phyloP scores from a whole-genome alignment of 1,140 invertebrate genomes.

The Leptopilina boulardi region DNA sequence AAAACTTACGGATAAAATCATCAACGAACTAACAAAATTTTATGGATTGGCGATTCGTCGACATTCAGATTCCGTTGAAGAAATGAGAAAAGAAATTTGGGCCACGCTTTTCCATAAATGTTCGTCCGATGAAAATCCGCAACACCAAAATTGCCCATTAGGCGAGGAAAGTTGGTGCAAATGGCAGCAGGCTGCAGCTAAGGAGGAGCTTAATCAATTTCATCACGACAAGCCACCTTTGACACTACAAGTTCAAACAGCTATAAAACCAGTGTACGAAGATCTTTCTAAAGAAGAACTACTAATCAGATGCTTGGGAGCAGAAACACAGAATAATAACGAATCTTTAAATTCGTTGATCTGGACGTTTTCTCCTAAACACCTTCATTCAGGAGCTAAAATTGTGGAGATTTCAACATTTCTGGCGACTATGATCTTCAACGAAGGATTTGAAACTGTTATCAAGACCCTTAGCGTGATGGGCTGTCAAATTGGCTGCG shows the following conservation, averaged over 20 bases:
- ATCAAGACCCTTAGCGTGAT: slow-evolving; percentile 37
- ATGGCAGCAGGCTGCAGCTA: slow-evolving; percentile 46
- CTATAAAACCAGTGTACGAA: slow-evolving; percentile 48
- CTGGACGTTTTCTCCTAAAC: slow-evolving; percentile 32
- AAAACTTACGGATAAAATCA: slow-evolving; percentile 33
- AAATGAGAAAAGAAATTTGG: slow-evolving; percentile 35
- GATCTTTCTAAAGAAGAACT: slow-evolving; percentile 47
- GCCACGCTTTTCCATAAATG: slow-evolving; percentile 32
- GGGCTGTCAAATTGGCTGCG: slow-evolving; percentile 27
- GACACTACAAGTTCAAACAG: slow-evolving; percentile 31
- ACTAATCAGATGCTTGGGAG: slow-evolving; percentile 47
- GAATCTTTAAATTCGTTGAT: slow-evolving; percentile 31
- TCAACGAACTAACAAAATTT: slow-evolving; percentile 21
- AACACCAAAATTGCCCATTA: slow-evolving; percentile 28
- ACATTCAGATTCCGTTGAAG: slow-evolving; percentile 29
- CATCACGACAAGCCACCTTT: slow-evolving; percentile 39
- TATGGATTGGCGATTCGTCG: slow-evolving; percentile 28
- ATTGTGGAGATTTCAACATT: slow-evolving; percentile 34
- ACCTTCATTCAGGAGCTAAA: background rate
- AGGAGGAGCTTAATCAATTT: background rate
- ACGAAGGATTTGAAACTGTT: slow-evolving; percentile 40
- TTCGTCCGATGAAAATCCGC: slow-evolving; percentile 31
- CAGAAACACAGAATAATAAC: slow-evolving; percentile 41
- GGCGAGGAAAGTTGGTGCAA: slow-evolving; percentile 56
- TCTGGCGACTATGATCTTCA: slow-evolving; percentile 41